Conservation (phyloP, 2,113 vertebrate species). For the Cephalopholis sonnerati region DNA sequence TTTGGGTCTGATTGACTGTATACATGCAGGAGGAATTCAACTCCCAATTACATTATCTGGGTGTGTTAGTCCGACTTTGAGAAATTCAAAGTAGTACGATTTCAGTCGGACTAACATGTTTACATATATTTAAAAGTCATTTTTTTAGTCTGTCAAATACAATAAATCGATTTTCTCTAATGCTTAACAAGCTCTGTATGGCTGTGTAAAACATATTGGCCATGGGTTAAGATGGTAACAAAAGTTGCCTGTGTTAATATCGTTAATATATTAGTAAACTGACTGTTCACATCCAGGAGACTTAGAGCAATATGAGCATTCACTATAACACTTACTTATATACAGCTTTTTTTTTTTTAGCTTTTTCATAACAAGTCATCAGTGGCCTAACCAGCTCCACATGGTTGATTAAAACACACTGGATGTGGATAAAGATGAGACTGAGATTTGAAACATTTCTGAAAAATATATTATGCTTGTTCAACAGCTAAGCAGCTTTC, state of each 20-base stretch:
- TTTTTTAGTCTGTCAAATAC: too few species aligned
- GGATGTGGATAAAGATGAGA: neutral
- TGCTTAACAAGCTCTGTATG: neutral
- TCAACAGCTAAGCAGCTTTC: neutral
- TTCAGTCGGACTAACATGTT: too few species aligned
- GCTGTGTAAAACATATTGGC: neutral
- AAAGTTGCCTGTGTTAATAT: neutral
- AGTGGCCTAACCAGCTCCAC: neutral
- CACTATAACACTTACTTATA: neutral
- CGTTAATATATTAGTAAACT: too few species aligned
- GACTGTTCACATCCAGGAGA: neutral
- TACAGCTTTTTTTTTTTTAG: too few species aligned
- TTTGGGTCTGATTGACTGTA: too few species aligned
- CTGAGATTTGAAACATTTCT: neutral
- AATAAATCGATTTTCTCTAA: too few species aligned
- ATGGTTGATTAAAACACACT: neutral
- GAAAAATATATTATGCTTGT: neutral
- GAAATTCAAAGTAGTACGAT: too few species aligned
- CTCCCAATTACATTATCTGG: too few species aligned
- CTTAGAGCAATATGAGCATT: neutral
- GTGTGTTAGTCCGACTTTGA: too few species aligned
- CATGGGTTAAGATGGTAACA: neutral
- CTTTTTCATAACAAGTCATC: neutral
- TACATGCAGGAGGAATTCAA: too few species aligned
- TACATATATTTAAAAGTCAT: too few species aligned